A percentile compares a stretch with the other conserved stretches of the same genome.
These are phyloP conservation scores for Enteromius fasciolatus DNA, from an alignment of 2,797 vertebrate genomes.

Conservation along the genomic window DNA sequence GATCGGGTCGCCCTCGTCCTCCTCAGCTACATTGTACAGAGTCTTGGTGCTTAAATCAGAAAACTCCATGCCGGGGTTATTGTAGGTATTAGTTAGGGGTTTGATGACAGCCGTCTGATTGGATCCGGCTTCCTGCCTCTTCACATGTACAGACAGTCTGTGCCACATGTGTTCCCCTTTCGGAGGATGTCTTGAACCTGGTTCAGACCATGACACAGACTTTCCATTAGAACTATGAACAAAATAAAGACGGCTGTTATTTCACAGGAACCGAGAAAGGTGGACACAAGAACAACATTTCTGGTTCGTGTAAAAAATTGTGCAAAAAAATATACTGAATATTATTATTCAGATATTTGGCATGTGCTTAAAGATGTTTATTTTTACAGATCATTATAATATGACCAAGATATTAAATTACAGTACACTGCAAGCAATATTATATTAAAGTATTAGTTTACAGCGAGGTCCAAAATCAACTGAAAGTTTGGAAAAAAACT, in stretches of 20 bases:
- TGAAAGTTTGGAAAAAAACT: not conserved
- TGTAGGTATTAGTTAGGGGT: slow-evolving; percentile 95
- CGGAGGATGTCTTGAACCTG: slow-evolving; percentile 96
- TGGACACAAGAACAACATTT: slow-evolving; percentile 74
- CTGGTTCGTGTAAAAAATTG: slow-evolving; percentile 69
- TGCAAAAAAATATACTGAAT: slow-evolving; percentile 35
- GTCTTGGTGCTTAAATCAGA: slow-evolving; percentile 95
- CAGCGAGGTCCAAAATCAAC: slow-evolving; percentile 9
- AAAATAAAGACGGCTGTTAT: slow-evolving; percentile 92
- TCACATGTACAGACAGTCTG: slow-evolving; percentile 98
- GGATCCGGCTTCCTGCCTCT: slow-evolving; percentile 92
- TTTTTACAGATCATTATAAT: not conserved
- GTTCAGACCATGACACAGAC: slow-evolving; percentile 99
- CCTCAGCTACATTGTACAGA: slow-evolving; percentile 91
- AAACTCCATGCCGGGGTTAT: slow-evolving; percentile 86
- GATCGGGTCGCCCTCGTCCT: slow-evolving; percentile 80
- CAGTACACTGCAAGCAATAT: not conserved
- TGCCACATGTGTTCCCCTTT: slow-evolving; percentile 97
- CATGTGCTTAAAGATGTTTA: not conserved
- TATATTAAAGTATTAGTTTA: not conserved
- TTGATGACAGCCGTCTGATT: slow-evolving; percentile 99
- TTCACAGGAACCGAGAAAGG: slow-evolving; percentile 77
- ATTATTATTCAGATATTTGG: slow-evolving; percentile 33
- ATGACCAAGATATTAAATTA: not conserved
- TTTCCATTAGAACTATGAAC: slow-evolving; percentile 99